Conservation (phyloP, 2,797 vertebrate genomes). For the Scolopax rusticola region DNA sequence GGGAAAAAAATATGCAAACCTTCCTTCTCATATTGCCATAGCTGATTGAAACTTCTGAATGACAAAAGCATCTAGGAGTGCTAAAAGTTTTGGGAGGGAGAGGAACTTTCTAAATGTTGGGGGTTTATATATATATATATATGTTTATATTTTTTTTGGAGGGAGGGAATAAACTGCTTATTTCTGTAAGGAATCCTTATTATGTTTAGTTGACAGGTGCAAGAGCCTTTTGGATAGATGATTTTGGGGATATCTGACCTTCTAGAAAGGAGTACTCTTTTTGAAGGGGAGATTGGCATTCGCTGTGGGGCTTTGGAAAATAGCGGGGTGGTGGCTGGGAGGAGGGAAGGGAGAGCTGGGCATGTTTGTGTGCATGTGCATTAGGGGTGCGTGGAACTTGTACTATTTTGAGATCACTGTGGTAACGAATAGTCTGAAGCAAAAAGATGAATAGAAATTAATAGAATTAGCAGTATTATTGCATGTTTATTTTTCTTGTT, state of each 20-base stretch:
- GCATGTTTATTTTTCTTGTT: not conserved
- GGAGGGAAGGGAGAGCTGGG: not conserved
- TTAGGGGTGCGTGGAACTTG: not conserved
- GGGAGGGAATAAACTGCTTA: not conserved
- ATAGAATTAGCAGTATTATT: not conserved
- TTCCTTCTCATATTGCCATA: not conserved
- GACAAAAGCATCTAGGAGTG: not conserved
- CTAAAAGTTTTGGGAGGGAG: not conserved
- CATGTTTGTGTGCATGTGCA: not conserved
- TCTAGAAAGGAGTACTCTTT: not conserved
- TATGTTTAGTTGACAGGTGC: slow-evolving; percentile 49
- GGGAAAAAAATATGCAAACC: too few species aligned
- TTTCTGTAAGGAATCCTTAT: not conserved
- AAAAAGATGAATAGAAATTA: not conserved
- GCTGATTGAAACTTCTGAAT: not conserved
- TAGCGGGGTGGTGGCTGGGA: not conserved
- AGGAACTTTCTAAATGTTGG: not conserved
- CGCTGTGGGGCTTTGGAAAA: not conserved
- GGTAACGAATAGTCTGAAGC: not conserved
- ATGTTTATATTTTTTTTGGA: not conserved
- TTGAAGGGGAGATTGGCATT: not conserved
- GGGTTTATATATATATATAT: too few species aligned
- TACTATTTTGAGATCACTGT: not conserved
- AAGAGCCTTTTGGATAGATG: not conserved
- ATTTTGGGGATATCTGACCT: not conserved